Evolutionary conservation across 2,888 invertebrate species (phyloP), one percentile per base, ranked within the genome.

Genomic region (Drosophila mettleri): DNA sequence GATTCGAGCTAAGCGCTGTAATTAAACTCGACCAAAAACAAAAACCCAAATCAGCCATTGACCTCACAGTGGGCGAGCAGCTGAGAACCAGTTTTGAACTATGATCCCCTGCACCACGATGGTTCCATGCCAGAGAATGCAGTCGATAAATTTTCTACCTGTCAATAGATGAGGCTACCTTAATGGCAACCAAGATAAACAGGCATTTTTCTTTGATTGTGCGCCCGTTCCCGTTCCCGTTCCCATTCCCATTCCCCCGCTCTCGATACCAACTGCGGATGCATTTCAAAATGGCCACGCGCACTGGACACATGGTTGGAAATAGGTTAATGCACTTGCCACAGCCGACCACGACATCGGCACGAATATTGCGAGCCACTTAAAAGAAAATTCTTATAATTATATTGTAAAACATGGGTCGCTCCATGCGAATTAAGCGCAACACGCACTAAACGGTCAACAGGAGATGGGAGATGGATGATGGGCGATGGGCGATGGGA

Each of bases 111-210:
- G 27, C 49, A 61, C 49, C 12, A 69, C 60, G 39, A 45, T 71
- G 65, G 58, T 53, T 53, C 69, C 58, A 38, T 34, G n/a, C n/a
- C 20, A 18, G 48, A 33, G 48, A 69, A 69, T 73, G 78, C 80
- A 83, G 74, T 62, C 74, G 58, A 86, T 90, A 89, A 84, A 90
- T 89, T 80, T 79, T 88, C 84, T 90, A 90, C 90, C 90, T 90
- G 90, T 88, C 90, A 90, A 89, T 90, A 78, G 80, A 71, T 54
- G 72, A 74, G 70, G 81, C 88, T 81, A 81, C 86, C 81, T 77
- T 88, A 85, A 83, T 88, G 85, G 87, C 72, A 73, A 31, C 76
- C 74, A 54, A 80, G 74, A 86, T 75, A 82, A 71, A 58, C 74
- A 72, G 69, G 73, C 54, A 86, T 82, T 70, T 81, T 38, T 60